phyloP scores from a whole-genome alignment of 2,888 invertebrate genomes.

The Amphipoea oculea region DNA sequence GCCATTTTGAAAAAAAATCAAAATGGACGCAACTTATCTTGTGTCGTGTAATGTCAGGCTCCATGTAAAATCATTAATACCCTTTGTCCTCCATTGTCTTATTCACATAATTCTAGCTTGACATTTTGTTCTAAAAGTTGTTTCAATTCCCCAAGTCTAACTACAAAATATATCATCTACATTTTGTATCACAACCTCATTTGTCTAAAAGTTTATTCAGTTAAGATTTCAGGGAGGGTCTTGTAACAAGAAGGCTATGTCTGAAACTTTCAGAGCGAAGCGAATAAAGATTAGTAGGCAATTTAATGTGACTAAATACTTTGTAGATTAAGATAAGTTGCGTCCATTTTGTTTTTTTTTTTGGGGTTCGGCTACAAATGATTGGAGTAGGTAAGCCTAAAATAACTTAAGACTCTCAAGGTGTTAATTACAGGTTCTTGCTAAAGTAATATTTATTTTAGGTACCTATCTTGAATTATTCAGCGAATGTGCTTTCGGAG shows the following conservation, averaged over 20 bases:
- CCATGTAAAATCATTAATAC: neutral
- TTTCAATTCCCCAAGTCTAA: slow-evolving; percentile 21
- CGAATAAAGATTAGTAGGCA: slow-evolving; percentile 36
- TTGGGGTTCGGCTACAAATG: neutral
- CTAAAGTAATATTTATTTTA: neutral
- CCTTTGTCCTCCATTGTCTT: neutral
- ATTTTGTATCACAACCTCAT: slow-evolving; percentile 40
- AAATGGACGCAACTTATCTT: neutral
- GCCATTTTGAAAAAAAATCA: neutral
- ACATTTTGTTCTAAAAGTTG: slow-evolving; percentile 1
- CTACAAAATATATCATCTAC: slow-evolving; percentile 43
- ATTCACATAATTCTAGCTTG: neutral
- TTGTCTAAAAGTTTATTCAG: slow-evolving; percentile 46
- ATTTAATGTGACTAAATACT: slow-evolving; percentile 42
- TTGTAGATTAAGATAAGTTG: slow-evolving; percentile 31
- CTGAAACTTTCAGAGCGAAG: slow-evolving; percentile 29
- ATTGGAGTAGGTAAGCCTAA: neutral
- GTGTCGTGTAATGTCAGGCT: neutral
- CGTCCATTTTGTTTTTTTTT: slow-evolving; percentile 13
- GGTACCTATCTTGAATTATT: neutral
- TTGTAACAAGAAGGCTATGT: slow-evolving; percentile 23
- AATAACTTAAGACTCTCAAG: neutral
- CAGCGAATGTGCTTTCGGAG: neutral
- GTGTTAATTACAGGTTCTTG: neutral
- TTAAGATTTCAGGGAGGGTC: slow-evolving; percentile 31